Base-by-base conservation (phyloP, 2,113 vertebrate species). In the Craseonycteris thonglongyai region DNA sequence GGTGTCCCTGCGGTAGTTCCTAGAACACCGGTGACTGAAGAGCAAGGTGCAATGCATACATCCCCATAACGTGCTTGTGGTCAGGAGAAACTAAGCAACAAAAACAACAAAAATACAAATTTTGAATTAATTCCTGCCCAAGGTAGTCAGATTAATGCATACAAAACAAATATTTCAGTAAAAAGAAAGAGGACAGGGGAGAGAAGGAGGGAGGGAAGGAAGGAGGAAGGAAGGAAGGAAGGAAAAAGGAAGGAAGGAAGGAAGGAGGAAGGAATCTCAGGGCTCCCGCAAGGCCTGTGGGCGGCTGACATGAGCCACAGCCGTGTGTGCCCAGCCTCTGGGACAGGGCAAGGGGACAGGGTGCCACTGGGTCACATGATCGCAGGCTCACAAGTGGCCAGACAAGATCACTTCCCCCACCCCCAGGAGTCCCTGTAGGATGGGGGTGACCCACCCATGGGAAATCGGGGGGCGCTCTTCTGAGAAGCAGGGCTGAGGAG, bases 151-250 rank as follows among this genome's bases (percentile, higher is more conserved):
- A 38, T 56, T 49, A 26, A 74, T 58, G 4, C 21, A 40, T 56
- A 90, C 30, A 38, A 74, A 93, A 94, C 10, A n/a, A 79, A 58
- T 63, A 74, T 56, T 74, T 90, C 30, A 59, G 33, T 18, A 81
- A 49, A 86, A 21, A 68, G 35, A 35, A 33, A 92, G 63, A 88
- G 47, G 51, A 63, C 11, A 11, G 8, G 28, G 19, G 19, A 61
- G 30, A 42, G 38, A 33, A 45, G 7, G 10, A 13, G n/a, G 40
- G 13, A 28, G n/a, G 40, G 13, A 28, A 88, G 47, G 51, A 63
- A 8, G 8, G 8, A 22, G 19, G 19, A 61, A 24, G 38, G 38
- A 33, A 45, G 7, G 10, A 13, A 38, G 40, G 13, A 86, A 21
- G 38, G 35, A 35, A 33, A 92, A 56, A 88, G 47, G 51, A 63